A percentile compares a stretch with the other conserved stretches of the same genome.
These are phyloP conservation scores for Pheosia tremula DNA, from an alignment of 2,888 invertebrate genomes.

Conservation along the genomic window DNA sequence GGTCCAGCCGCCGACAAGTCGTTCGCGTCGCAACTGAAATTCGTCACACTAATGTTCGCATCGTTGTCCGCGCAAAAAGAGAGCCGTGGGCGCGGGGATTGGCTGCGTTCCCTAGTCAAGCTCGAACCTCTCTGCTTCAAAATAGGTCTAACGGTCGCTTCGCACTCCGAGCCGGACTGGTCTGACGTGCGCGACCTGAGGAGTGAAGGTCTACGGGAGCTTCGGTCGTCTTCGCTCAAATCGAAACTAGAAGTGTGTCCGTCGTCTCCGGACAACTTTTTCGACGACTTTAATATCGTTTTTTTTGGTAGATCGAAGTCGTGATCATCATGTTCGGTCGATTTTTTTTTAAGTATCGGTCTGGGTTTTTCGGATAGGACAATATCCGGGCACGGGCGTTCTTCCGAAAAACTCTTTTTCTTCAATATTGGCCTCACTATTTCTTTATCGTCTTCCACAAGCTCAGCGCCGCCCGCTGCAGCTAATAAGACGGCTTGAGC, in stretches of 20 bases:
- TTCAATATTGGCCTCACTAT: constrained; percentile 91
- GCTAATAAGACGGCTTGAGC: constrained; percentile 87
- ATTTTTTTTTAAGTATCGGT: constrained; percentile 95
- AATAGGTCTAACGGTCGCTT: constrained; percentile 86
- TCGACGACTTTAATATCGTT: constrained; percentile 91
- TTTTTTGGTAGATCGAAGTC: constrained; percentile 89
- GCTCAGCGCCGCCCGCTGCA: constrained; percentile 85
- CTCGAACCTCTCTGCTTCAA: constrained; percentile 86
- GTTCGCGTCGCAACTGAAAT: constrained; percentile 76
- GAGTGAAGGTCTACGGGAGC: constrained; percentile 83
- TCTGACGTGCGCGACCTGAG: constrained; percentile 82
- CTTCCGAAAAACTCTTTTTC: constrained; percentile 91
- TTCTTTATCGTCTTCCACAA: constrained; percentile 84
- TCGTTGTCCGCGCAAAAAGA: constrained; percentile 85
- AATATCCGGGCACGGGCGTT: constrained; percentile 83
- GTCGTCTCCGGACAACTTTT: constrained; percentile 87
- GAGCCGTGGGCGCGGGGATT: constrained; percentile 86
- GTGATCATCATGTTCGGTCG: constrained; percentile 89
- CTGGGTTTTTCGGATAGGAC: constrained; percentile 81
- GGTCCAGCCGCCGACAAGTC: constrained; percentile 79
- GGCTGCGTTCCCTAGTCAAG: constrained; percentile 84
- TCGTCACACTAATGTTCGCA: constrained; percentile 74
- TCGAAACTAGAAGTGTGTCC: constrained; percentile 82
- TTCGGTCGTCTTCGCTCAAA: constrained; percentile 81
- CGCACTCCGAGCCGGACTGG: constrained; percentile 83